Evolutionary conservation across 1,140 invertebrate species (phyloP).

Genomic region (Sitophilus oryzae): DNA sequence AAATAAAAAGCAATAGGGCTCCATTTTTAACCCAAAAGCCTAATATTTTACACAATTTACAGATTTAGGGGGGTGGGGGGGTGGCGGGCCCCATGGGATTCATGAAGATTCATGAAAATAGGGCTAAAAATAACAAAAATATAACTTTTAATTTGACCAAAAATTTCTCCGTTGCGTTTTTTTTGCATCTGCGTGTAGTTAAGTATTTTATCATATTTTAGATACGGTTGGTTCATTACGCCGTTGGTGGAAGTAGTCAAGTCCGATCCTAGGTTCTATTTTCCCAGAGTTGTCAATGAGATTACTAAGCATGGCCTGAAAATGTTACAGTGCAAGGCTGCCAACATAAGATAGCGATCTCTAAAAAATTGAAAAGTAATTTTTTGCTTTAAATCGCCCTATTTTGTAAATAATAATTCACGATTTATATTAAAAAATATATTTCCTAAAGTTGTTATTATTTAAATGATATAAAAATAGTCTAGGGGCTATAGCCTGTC

Average conservation of each 20-base stretch:
- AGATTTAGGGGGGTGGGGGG: too few relatives aligned
- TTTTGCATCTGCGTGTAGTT: too few relatives aligned
- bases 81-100: too few relatives aligned
- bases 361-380: not conserved
- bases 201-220: slow-evolving; percentile 18
- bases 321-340: slow-evolving; percentile 9
- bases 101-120: too few relatives aligned
- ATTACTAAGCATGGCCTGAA: slow-evolving; percentile 28
- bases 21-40: too few relatives aligned
- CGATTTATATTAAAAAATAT: not conserved
- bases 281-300: slow-evolving; percentile 16
- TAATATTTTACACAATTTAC: too few relatives aligned
- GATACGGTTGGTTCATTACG: slow-evolving; percentile 35
- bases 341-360: slow-evolving; percentile 3
- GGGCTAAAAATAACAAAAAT: too few relatives aligned
- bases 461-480: too few relatives aligned
- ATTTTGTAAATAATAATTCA: not conserved
- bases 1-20: too few relatives aligned
- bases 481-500: too few relatives aligned
- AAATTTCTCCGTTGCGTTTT: too few relatives aligned
- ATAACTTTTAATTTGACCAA: too few relatives aligned
- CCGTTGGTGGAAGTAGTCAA: slow-evolving; percentile 27
- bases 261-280: slow-evolving; percentile 33
- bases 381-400: not conserved
- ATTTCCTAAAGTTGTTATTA: not conserved